A percentile compares a stretch with the other conserved stretches of the same genome.
Conservation (phyloP, 1,140 invertebrate genomes). For the Cydia splendana region DNA sequence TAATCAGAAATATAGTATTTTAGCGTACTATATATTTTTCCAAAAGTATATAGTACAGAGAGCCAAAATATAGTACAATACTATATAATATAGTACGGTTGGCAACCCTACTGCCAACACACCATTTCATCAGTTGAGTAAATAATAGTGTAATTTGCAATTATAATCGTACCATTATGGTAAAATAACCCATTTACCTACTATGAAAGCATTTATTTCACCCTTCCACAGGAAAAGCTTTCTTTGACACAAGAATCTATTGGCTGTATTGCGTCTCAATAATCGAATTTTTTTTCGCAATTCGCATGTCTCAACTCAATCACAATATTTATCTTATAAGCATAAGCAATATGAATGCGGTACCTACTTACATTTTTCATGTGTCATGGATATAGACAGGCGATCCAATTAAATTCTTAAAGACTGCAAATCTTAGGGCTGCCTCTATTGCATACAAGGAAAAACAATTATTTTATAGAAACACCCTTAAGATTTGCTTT, state of each 20-base stretch:
- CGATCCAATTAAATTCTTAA: constrained; percentile 45
- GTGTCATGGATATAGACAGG: constrained; percentile 34
- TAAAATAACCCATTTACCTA: background rate
- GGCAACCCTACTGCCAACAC: too few species aligned
- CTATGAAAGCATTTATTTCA: constrained; percentile 2
- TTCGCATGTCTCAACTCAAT: background rate
- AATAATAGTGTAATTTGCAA: background rate
- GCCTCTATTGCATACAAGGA: constrained; percentile 26
- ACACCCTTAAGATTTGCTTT: background rate
- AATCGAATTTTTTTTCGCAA: constrained; percentile 29
- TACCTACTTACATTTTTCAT: constrained; percentile 14
- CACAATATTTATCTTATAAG: background rate
- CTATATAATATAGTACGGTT: too few species aligned
- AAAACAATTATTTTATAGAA: background rate
- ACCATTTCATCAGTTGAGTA: too few species aligned
- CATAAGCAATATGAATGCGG: constrained; percentile 20
- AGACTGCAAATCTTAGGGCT: constrained; percentile 43
- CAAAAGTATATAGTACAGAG: too few species aligned
- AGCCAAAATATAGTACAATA: too few species aligned
- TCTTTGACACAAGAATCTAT: constrained; percentile 25
- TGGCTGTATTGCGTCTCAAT: constrained; percentile 31
- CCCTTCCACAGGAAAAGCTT: background rate
- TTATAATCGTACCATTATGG: background rate
- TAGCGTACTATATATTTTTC: too few species aligned
- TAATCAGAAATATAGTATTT: too few species aligned